These are phyloP conservation scores for Condylostylus longicornis DNA, from an alignment of 1,140 invertebrate genomes.

Conservation along the genomic window DNA sequence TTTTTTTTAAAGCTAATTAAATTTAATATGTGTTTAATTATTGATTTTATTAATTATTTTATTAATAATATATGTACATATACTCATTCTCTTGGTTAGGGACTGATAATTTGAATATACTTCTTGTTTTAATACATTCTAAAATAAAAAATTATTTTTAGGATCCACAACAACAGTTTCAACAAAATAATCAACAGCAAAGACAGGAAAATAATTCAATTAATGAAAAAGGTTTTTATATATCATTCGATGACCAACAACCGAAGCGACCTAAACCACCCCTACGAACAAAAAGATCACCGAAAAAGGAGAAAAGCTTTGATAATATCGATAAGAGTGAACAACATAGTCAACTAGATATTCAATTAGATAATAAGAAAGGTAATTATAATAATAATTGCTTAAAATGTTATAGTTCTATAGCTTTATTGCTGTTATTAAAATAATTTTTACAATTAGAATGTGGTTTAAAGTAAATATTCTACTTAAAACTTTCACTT, in stretches of 20 bases:
- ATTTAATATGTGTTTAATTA: too few relatives aligned
- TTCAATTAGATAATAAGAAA: slow-evolving; percentile 19
- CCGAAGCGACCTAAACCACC: slow-evolving; percentile 81
- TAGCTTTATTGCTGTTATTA: too few relatives aligned
- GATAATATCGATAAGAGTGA: slow-evolving; percentile 33
- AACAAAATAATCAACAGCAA: too few relatives aligned
- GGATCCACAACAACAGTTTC: slow-evolving; percentile 30
- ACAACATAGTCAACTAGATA: slow-evolving; percentile 34
- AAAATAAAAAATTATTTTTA: slow-evolving; percentile 10
- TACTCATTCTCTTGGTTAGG: background rate
- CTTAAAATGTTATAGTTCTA: too few relatives aligned
- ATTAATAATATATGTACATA: background rate
- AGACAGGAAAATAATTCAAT: slow-evolving; percentile 36
- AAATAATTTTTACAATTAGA: too few relatives aligned
- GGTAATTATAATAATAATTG: too few relatives aligned
- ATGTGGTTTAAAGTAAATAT: too few relatives aligned
- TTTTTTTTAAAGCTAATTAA: background rate
- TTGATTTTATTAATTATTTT: background rate
- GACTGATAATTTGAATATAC: too few relatives aligned
- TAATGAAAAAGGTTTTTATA: slow-evolving; percentile 87
- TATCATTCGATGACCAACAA: slow-evolving; percentile 75
- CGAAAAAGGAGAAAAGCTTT: slow-evolving; percentile 50
- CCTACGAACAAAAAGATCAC: slow-evolving; percentile 58
- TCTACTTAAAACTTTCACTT: too few relatives aligned
- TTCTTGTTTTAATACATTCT: too few relatives aligned